A percentile compares a stretch with the other conserved stretches of the same genome.
These are phyloP conservation scores for Selenia dentaria DNA, from an alignment of 2,888 invertebrate species.

Conservation along the genomic window DNA sequence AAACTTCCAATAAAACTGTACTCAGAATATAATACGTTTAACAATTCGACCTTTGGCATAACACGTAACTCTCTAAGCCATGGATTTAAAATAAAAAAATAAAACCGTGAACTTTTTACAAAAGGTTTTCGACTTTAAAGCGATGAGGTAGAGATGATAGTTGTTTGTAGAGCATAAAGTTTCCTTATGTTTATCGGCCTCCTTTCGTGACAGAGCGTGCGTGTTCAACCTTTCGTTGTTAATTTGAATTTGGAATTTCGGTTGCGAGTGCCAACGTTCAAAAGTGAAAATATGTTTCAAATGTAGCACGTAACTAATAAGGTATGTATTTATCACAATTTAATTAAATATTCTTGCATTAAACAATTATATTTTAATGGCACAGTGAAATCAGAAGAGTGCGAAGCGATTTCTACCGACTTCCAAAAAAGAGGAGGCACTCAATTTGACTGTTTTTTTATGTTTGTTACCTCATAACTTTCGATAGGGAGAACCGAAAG, in stretches of 20 bases:
- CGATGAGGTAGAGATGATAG: background rate
- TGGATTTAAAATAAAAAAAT: constrained; percentile 46
- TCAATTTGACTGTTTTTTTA: too few species aligned
- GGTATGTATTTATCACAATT: background rate
- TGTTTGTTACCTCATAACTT: too few species aligned
- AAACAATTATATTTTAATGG: too few species aligned
- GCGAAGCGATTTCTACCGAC: too few species aligned
- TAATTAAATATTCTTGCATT: background rate
- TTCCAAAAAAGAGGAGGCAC: too few species aligned
- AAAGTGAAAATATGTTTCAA: constrained; percentile 2
- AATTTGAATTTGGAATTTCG: constrained; percentile 56
- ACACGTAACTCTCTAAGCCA: constrained; percentile 55
- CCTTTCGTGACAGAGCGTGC: constrained; percentile 51
- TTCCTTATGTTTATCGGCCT: constrained; percentile 45
- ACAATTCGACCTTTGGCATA: constrained; percentile 64
- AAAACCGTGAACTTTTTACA: constrained; percentile 27
- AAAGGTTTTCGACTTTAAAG: constrained; percentile 3
- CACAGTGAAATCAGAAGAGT: too few species aligned
- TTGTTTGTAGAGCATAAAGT: constrained; percentile 23
- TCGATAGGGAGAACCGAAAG: too few species aligned
- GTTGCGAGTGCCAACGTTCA: constrained; percentile 20
- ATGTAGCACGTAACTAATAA: background rate
- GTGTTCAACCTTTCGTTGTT: constrained; percentile 60
- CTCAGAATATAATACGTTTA: constrained; percentile 39
- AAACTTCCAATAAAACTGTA: constrained; percentile 34